Evolutionary conservation across 2,113 vertebrate genomes (phyloP), one percentile per base, ranked within the genome.

Genomic region (Ctenodactylus gundi): DNA sequence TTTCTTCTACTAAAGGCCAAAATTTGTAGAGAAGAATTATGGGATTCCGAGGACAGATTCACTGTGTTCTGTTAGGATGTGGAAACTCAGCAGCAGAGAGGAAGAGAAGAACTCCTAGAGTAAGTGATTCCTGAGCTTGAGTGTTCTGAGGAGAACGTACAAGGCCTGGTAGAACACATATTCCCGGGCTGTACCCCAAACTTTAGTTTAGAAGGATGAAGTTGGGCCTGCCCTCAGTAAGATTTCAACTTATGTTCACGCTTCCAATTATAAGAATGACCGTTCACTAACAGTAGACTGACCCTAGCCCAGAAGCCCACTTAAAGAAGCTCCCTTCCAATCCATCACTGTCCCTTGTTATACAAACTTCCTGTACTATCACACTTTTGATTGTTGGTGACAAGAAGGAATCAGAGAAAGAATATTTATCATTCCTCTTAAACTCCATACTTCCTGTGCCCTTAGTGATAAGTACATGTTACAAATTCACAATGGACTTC

Each of bases 231-330:
- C n/a, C 39, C 60, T 36, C 27, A 49, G 13, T 8, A 31, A 62
- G 27, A 73, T 77, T 6, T 4, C 60, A 44, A 20, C 9, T 46
- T 15, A n/a, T 27, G 21, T 36, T 75, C 67, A 36, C 17, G 34
- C 11, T 64, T 34, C 18, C 39, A 78, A 39, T n/a, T 46, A 3
- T 31, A 12, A 72, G 15, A 34, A 41, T 3, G 0, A 41, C 25
- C 21, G 0, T n/a, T 73, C 2, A 51, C 55, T 53, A 9, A 21
- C 7, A 81, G 7, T 2, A 29, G 7, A 36, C 39, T 27, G 21
- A n/a, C 6, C 1, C 25, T 4, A 1, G 11, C 39, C 20, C 27
- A 21, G 18, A 4, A 55, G 13, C 2, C 20, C 44, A 3, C 34
- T n/a, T 1, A 15, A 20, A 64, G 25, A 12, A 36, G 31, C 58